Conservation (phyloP, 2,888 invertebrate genomes). For the Aethes cnicana region DNA sequence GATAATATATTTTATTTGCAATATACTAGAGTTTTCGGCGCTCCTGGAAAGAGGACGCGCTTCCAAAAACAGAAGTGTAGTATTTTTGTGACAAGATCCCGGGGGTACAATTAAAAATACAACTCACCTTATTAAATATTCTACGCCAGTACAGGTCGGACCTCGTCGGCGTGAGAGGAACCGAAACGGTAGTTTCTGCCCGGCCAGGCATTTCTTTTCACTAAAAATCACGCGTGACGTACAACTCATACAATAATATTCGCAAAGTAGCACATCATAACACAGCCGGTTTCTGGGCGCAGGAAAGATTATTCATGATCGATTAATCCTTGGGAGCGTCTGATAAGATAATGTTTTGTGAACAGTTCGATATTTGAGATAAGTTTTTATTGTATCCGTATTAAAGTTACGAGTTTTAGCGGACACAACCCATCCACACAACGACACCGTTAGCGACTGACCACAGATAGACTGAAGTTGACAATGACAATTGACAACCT, state of each 20-base stretch:
- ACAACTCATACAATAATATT: slow-evolving; percentile 38
- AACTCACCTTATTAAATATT: slow-evolving; percentile 76
- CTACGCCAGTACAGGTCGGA: slow-evolving; percentile 77
- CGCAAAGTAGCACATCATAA: slow-evolving; percentile 47
- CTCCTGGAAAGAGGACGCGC: no score
- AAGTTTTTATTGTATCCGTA: slow-evolving; percentile 38
- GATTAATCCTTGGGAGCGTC: slow-evolving; percentile 44
- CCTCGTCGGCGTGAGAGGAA: slow-evolving; percentile 71
- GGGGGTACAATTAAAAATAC: no score
- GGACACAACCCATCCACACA: slow-evolving; percentile 17
- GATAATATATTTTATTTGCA: no score
- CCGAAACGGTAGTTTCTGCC: slow-evolving; percentile 65
- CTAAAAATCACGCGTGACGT: slow-evolving; percentile 42
- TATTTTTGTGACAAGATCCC: no score
- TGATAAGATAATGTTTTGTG: slow-evolving; percentile 57
- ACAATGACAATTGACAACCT: not conserved
- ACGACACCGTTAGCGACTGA: slow-evolving; percentile 34
- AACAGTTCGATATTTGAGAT: slow-evolving; percentile 41
- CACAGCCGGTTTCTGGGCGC: slow-evolving; percentile 37
- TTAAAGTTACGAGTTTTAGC: slow-evolving; percentile 37
- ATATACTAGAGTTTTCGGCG: no score
- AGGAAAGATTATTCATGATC: slow-evolving; percentile 50
- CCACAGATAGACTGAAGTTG: slow-evolving; percentile 20
- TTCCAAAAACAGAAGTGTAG: no score
- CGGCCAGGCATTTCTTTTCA: slow-evolving; percentile 64